A percentile compares a stretch with the other conserved stretches of the same genome.
phyloP scores from a whole-genome alignment of 2,888 invertebrate genomes.

The Orchesellides sinensis region DNA sequence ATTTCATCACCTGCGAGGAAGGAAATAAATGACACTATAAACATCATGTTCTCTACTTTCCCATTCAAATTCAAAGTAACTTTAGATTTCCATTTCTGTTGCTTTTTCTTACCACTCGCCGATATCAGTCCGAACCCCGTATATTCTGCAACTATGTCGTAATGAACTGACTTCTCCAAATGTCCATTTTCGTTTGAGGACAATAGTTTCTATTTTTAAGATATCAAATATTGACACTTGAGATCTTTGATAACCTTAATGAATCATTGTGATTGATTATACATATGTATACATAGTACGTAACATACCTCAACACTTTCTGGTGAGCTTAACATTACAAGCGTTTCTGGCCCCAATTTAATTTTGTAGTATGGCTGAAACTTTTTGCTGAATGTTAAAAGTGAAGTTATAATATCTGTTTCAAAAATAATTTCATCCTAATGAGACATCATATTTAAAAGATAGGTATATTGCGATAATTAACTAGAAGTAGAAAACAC shows the following conservation, averaged over 20 bases:
- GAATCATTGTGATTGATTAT: no score
- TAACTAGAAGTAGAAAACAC: not conserved
- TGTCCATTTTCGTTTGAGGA: conserved; percentile 50
- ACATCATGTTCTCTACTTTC: no score
- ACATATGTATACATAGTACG: not conserved
- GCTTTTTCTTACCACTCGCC: no score
- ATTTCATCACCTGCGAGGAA: no score
- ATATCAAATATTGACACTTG: not conserved
- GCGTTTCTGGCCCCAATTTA: conserved; percentile 2
- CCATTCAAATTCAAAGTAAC: no score
- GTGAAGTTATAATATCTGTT: not conserved
- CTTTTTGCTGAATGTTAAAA: not conserved
- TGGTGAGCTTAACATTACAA: conserved; percentile 34
- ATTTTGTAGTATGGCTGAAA: conserved; percentile 5
- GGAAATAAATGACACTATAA: no score
- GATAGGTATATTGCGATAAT: not conserved
- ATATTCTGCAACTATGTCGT: not conserved
- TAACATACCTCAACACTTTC: conserved; percentile 29
- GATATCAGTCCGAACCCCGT: conserved; percentile 15
- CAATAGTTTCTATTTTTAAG: conserved; percentile 35
- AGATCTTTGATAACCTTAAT: no score
- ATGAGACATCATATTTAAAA: not conserved
- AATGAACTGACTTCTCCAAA: conserved; percentile 35
- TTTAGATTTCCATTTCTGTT: no score
- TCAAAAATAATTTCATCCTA: conserved; percentile 1